These are phyloP conservation scores for Hypothenemus hampei DNA, from an alignment of 1,140 invertebrate species.

Conservation along the genomic window DNA sequence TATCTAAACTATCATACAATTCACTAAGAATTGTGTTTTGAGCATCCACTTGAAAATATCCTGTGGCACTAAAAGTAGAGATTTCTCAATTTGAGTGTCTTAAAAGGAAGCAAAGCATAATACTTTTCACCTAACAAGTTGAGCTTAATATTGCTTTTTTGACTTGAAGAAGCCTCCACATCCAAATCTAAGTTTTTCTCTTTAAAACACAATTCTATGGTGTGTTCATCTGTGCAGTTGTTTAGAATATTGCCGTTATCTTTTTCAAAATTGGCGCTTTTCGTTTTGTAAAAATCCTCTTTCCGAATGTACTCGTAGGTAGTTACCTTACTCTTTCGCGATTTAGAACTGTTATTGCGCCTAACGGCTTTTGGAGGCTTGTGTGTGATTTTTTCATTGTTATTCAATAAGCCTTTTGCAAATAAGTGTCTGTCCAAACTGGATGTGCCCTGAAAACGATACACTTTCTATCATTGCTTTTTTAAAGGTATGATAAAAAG, in stretches of 20 bases:
- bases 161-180: slow-evolving; percentile 27
- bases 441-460: slow-evolving; percentile 40
- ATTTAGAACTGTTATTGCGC: slow-evolving; percentile 45
- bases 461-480: not conserved
- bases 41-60: slow-evolving; percentile 24
- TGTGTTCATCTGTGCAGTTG: slow-evolving; percentile 31
- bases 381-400: slow-evolving; percentile 47
- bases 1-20: slow-evolving; percentile 43
- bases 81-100: not conserved
- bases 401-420: slow-evolving; percentile 38
- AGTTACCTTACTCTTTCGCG: slow-evolving; percentile 37
- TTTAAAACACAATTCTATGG: slow-evolving; percentile 43
- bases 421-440: slow-evolving; percentile 52
- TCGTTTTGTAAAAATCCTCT: slow-evolving; percentile 42
- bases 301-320: slow-evolving; percentile 48
- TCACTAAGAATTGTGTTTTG: slow-evolving; percentile 36
- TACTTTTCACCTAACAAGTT: not conserved
- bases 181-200: slow-evolving; percentile 43
- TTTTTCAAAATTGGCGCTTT: slow-evolving; percentile 31
- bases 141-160: slow-evolving; percentile 10
- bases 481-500: not conserved
- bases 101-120: too few species aligned
- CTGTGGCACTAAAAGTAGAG: not conserved
- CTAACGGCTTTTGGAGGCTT: slow-evolving; percentile 52
- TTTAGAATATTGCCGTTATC: slow-evolving; percentile 26